Conservation (phyloP, 2,113 vertebrate species). For the Xyliphius kryptos region DNA sequence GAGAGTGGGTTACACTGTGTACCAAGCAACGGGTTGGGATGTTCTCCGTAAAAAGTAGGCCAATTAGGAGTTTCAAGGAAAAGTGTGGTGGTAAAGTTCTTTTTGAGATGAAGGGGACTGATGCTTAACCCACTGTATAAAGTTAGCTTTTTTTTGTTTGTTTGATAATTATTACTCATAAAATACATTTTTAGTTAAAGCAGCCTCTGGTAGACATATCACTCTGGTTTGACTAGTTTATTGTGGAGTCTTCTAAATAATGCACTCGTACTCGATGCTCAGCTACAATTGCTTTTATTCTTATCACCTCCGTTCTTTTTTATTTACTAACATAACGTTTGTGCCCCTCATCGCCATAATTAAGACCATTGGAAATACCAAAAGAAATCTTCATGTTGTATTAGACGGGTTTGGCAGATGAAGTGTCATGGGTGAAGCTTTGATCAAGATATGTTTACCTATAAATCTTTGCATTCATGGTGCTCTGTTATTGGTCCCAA, state of each 20-base stretch:
- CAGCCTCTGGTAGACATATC: conserved; percentile 18
- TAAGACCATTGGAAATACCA: conserved; percentile 15
- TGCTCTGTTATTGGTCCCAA: conserved; percentile 35
- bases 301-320: conserved; percentile 13
- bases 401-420: conserved; percentile 16
- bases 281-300: conserved; percentile 11
- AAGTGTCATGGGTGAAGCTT: conserved; percentile 7
- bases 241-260: conserved; percentile 2
- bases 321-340: neutral
- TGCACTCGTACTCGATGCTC: conserved; percentile 6
- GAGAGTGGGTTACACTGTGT: conserved; percentile 16
- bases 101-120: neutral
- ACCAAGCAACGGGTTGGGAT: neutral
- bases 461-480: conserved; percentile 36
- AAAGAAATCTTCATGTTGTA: neutral
- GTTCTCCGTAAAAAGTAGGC: conserved; percentile 10
- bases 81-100: neutral
- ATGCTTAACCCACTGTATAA: conserved; percentile 29
- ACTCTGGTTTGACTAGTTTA: too few species aligned
- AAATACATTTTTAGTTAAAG: conserved; percentile 12
- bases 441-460: conserved; percentile 33
- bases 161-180: conserved; percentile 25
- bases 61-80: conserved; percentile 27
- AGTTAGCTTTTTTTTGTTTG: conserved; percentile 14
- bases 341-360: conserved; percentile 11